Base-by-base conservation (phyloP, 2,797 vertebrate species). In the Glossophaga mutica region DNA sequence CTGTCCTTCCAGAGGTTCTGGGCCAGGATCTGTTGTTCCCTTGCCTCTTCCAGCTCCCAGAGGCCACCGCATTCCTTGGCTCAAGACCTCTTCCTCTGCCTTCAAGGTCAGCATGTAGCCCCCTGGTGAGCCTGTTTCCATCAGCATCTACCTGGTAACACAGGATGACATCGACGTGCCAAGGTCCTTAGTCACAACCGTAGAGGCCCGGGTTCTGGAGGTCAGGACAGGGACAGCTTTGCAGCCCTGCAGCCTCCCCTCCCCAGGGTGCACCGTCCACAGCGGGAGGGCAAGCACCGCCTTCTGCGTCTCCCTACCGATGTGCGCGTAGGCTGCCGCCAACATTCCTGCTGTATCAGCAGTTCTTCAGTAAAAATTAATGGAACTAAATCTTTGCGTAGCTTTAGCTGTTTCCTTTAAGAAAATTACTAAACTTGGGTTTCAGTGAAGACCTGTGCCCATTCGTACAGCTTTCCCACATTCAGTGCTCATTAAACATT, bases 241-340 rank as follows among this genome's bases (percentile, higher is more conserved):
- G 68, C 11, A 46, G 34, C 4, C 1, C 21, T 19, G 37, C 24
- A 0, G 68, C 18, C 59, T 39, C 5, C 29, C 16, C 3, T 7
- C 11, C 10, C 7, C 2, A 14, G 4, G 3, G 0, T 0, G 6
- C 0, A 11, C 2, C 1, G 2, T 6, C 52, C n/a, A 22, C 18
- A 22, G 19, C 14, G 34, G 1, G 19, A 71, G 15, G 37, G 44
- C 16, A 39, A 4, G 1, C 57, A 6, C 32, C 15, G 29, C 24
- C 29, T 37, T 44, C 44, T 11, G 6, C 29, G 6, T 3, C 29
- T 3, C 46, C 37, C 9, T 57, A 7, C 4, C 52, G 8, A 26
- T 0, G 2, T 32, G 34, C 11, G n/a, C 24, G 26, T 9, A 62
- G n/a, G 50, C 10, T 37, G 14, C 55, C 42, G 14, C 81, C 55